Evolutionary conservation across 2,888 invertebrate species (phyloP).

Genomic region (Macrosiphum euphorbiae): DNA sequence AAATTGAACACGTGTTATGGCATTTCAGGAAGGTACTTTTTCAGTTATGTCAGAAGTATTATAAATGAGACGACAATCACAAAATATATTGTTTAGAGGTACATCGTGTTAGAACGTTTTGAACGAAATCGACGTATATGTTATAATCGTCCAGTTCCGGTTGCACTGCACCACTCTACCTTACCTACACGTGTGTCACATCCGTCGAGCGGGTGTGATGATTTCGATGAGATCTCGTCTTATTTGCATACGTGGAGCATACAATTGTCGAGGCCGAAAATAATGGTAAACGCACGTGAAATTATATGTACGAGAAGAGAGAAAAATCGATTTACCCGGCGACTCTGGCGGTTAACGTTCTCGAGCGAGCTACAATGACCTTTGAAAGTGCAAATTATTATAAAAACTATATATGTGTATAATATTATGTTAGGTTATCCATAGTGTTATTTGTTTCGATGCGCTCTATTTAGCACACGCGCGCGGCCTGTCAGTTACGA

Average conservation of each 20-base stretch:
- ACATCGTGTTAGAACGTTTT: neutral
- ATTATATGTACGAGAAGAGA: neutral
- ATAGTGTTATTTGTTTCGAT: constrained; percentile 7
- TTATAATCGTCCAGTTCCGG: neutral
- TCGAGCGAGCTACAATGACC: neutral
- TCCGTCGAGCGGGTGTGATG: neutral
- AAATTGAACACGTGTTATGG: neutral
- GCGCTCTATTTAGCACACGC: constrained; percentile 37
- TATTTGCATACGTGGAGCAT: neutral
- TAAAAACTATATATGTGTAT: neutral
- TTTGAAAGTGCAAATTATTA: neutral
- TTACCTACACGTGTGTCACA: neutral
- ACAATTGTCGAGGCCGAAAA: neutral
- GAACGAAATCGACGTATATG: neutral
- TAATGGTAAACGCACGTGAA: neutral
- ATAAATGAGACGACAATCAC: neutral
- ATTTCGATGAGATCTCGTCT: neutral
- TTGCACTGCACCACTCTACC: neutral
- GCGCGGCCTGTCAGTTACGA: neutral
- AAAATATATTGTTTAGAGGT: neutral
- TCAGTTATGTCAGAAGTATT: neutral
- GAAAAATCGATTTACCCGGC: neutral
- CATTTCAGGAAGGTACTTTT: neutral
- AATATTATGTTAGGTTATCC: neutral
- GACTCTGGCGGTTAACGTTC: neutral